A percentile compares a stretch with the other conserved stretches of the same genome.
Conservation (phyloP, 2,888 invertebrate species). For the Synanthedon formicaeformis region DNA sequence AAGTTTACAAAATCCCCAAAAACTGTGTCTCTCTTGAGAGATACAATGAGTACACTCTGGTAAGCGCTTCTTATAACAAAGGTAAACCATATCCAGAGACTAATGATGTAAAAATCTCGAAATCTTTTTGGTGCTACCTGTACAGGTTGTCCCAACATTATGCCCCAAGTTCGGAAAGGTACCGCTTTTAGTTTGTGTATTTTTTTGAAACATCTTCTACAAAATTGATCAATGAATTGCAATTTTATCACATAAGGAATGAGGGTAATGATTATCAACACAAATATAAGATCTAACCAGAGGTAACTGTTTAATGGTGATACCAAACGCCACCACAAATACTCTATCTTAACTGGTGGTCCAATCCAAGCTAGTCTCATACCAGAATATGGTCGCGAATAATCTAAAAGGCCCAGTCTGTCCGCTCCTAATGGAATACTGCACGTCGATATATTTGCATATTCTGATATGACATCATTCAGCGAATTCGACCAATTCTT, state of each 20-base stretch:
- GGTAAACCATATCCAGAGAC: slow-evolving; percentile 49
- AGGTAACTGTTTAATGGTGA: slow-evolving; percentile 44
- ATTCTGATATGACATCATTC: slow-evolving; percentile 23
- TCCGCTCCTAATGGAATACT: slow-evolving; percentile 40
- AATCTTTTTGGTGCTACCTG: slow-evolving; percentile 35
- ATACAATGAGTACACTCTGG: slow-evolving; percentile 47
- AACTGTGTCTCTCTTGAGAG: slow-evolving; percentile 37
- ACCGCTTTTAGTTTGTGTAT: slow-evolving; percentile 29
- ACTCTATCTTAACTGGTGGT: slow-evolving; percentile 33
- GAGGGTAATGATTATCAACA: slow-evolving; percentile 1
- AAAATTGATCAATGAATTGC: slow-evolving; percentile 26
- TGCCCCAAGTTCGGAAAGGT: slow-evolving; percentile 40
- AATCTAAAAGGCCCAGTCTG: slow-evolving; percentile 32
- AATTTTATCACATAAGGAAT: slow-evolving; percentile 32
- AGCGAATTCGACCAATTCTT: slow-evolving; percentile 31
- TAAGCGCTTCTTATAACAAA: slow-evolving; percentile 48
- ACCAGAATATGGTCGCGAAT: slow-evolving; percentile 40
- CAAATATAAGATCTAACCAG: background rate
- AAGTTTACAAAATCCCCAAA: slow-evolving; percentile 35
- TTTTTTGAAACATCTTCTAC: slow-evolving; percentile 28
- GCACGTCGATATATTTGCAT: slow-evolving; percentile 41
- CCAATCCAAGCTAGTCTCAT: slow-evolving; percentile 43
- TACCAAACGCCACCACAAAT: slow-evolving; percentile 39
- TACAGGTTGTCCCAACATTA: slow-evolving; percentile 43
- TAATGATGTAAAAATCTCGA: slow-evolving; percentile 43